Evolutionary conservation across 2,797 vertebrate genomes (phyloP).

Genomic region (Jordanella pulchra): DNA sequence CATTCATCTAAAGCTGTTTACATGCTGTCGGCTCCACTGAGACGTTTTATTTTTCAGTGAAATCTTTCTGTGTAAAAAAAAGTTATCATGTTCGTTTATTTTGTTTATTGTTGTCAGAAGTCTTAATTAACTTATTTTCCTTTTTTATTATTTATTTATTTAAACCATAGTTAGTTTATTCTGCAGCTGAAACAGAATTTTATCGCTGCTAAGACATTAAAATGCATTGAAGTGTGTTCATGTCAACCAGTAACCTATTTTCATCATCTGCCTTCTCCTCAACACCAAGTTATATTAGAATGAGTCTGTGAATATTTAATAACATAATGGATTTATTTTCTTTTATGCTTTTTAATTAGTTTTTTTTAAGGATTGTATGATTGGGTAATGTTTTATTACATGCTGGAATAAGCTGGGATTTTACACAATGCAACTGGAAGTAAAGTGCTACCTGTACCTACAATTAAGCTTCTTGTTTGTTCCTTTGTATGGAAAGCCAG

Average conservation of each 20-base stretch:
- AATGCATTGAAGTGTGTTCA: constrained; percentile 26
- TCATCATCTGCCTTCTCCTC: constrained; percentile 29
- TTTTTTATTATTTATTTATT: constrained; percentile 24
- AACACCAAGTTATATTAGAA: constrained; percentile 8
- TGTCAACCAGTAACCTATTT: constrained; percentile 8
- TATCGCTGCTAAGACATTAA: constrained; percentile 24
- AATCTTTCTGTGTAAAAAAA: neutral
- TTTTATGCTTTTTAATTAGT: constrained; percentile 12
- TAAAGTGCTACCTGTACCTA: constrained; percentile 1
- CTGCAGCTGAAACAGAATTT: constrained; percentile 40
- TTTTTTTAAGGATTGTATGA: constrained; percentile 22
- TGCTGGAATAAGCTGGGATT: constrained; percentile 51
- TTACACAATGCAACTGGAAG: constrained; percentile 39
- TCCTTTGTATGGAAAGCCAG: neutral
- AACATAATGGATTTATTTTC: constrained; percentile 77
- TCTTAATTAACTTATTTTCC: constrained; percentile 49
- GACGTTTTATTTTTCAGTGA: constrained; percentile 29
- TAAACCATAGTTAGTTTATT: constrained; percentile 18
- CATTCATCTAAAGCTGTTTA: constrained; percentile 42
- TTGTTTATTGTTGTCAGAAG: constrained; percentile 23
- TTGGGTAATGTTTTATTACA: constrained; percentile 20
- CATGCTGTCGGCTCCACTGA: constrained; percentile 18
- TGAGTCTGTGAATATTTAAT: constrained; percentile 65
- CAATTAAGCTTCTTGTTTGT: neutral
- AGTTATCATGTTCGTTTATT: constrained; percentile 5